These are phyloP conservation scores for Patella pellucida DNA, from an alignment of 2,888 invertebrate genomes.

Conservation along the genomic window DNA sequence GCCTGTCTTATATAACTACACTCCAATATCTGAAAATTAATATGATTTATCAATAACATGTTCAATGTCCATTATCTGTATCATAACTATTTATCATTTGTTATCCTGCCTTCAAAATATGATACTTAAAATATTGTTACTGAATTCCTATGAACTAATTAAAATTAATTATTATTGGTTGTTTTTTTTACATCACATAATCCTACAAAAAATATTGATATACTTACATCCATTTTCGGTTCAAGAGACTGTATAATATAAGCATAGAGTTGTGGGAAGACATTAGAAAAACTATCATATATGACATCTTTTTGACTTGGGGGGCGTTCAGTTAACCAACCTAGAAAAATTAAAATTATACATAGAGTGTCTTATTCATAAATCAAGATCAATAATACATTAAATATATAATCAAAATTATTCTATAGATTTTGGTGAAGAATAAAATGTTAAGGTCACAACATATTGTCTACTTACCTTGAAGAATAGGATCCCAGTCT, in stretches of 20 bases:
- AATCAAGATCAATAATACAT: not conserved
- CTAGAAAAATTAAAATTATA: conserved; percentile 38
- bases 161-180: not conserved
- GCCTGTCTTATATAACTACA: conserved; percentile 88
- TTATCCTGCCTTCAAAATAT: too few species aligned
- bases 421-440: not conserved
- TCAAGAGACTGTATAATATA: conserved; percentile 88
- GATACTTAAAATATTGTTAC: too few species aligned
- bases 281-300: conserved; percentile 79
- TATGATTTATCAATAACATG: not conserved
- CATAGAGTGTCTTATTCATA: not conserved
- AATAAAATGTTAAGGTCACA: not conserved
- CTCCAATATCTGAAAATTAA: conserved; percentile 80
- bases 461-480: conserved; percentile 70
- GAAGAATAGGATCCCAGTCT: conserved; percentile 92
- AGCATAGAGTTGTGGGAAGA: conserved; percentile 81
- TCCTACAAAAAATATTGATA: not conserved
- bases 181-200: not conserved
- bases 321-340: conserved; percentile 71
- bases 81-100: too few species aligned
- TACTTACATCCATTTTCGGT: conserved; percentile 79
- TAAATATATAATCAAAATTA: not conserved
- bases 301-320: conserved; percentile 77
- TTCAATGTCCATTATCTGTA: too few species aligned
- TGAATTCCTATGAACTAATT: too few species aligned